Evolutionary conservation across 2,797 vertebrate species (phyloP).

Genomic region (Dromococcyx pavoninus): DNA sequence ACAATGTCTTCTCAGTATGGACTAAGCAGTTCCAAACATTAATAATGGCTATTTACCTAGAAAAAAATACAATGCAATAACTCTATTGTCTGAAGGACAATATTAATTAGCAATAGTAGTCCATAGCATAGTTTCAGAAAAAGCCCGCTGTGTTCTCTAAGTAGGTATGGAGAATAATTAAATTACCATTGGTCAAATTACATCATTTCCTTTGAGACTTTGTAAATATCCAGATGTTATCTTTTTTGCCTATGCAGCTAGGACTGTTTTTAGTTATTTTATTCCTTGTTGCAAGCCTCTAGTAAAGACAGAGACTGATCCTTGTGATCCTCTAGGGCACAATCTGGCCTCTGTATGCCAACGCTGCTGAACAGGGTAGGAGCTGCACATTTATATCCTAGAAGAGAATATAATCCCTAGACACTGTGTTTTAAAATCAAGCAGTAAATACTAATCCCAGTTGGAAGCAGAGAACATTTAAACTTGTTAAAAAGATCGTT

Average conservation of each 20-base stretch:
- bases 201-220: slow-evolving; percentile 80
- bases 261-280: slow-evolving; percentile 41
- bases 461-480: slow-evolving; percentile 25
- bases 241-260: slow-evolving; percentile 70
- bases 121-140: slow-evolving; percentile 62
- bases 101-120: slow-evolving; percentile 68
- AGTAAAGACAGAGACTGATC: slow-evolving; percentile 36
- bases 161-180: slow-evolving; percentile 37
- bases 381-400: not conserved
- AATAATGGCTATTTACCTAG: slow-evolving; percentile 69
- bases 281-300: slow-evolving; percentile 60
- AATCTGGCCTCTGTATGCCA: not conserved
- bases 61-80: slow-evolving; percentile 42
- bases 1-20: slow-evolving; percentile 22
- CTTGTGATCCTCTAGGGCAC: not conserved
- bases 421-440: slow-evolving; percentile 22
- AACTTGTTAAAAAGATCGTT: slow-evolving; percentile 21
- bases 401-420: not conserved
- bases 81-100: slow-evolving; percentile 58
- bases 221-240: slow-evolving; percentile 79
- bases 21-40: slow-evolving; percentile 63
- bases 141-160: slow-evolving; percentile 13
- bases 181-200: slow-evolving; percentile 73
- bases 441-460: slow-evolving; percentile 12
- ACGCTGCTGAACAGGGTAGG: not conserved